A percentile compares a stretch with the other conserved stretches of the same genome.
Conservation (phyloP, 2,113 vertebrate genomes). For the Bufo gargarizans region DNA sequence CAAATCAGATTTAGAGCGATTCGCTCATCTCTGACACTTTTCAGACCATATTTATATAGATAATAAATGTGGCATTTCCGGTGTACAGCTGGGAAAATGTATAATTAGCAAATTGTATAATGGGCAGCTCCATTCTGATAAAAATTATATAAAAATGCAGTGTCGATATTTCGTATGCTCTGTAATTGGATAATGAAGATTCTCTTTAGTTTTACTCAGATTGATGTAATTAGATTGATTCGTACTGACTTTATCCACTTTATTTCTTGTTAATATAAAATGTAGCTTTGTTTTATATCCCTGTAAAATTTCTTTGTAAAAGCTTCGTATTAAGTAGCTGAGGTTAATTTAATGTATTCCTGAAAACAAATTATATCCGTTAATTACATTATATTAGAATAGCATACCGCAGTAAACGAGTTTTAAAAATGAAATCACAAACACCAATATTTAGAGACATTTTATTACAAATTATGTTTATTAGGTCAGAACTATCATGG, state of each 20-base stretch:
- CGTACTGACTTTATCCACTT: conserved; percentile 43
- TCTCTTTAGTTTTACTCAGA: not conserved
- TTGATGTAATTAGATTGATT: conserved; percentile 49
- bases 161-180: conserved; percentile 25
- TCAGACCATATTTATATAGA: not conserved
- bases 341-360: conserved; percentile 51
- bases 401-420: conserved; percentile 49
- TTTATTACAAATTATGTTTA: conserved; percentile 54
- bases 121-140: conserved; percentile 16
- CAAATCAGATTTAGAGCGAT: too few relatives aligned
- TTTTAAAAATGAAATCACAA: conserved; percentile 60
- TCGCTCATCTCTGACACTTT: not conserved
- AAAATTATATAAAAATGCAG: conserved; percentile 28
- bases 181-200: conserved; percentile 28
- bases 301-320: conserved; percentile 30
- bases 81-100: not conserved
- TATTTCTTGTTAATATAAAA: conserved; percentile 53
- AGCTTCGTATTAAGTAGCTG: conserved; percentile 46
- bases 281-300: conserved; percentile 43
- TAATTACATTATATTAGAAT: conserved; percentile 55
- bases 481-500: conserved; percentile 31
- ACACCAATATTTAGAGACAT: conserved; percentile 9
- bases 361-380: conserved; percentile 55
- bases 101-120: conserved; percentile 24
- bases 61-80: not conserved